Evolutionary conservation across 1,140 invertebrate species (phyloP), one percentile per base, ranked within the genome.

Genomic region (Plodia interpunctella): DNA sequence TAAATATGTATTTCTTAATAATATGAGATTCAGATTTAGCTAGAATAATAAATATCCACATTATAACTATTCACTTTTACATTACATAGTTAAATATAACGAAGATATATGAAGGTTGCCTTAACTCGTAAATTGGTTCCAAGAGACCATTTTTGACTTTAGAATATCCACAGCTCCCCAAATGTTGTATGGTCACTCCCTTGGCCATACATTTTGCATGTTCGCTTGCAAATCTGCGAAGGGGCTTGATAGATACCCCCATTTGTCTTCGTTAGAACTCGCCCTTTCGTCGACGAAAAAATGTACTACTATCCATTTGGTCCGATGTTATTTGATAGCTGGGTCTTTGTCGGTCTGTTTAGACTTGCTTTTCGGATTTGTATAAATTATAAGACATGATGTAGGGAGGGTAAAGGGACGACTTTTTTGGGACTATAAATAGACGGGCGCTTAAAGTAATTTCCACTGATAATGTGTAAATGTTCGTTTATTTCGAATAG

Each of bases 251-350:
- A 59, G 52, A 66, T 62, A 54, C n/a, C 51, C 15, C 35, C 50
- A 57, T 66, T 57, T 61, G 55, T 66, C 63, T 62, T 62, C 63
- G 63, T 66, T 66, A 62, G 21, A 25, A 35, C 11, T 35, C 50
- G 35, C 8, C 53, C 30, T 53, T 8, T 53, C 19, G 51, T 53
- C 51, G 51, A 20, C 51, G n/a, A 53, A 53, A 21, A 53, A 53
- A 25, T 53, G 19, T n/a, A 44, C 38, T 15, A 44, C 38, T 44
- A 44, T 44, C 38, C 38, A 44, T 44, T 44, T 44, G 3, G 38
- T 44, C 38, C 13, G 38, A 44, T 17, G 13, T 44, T 44, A 44
- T 44, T 15, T n/a, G 38, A n/a, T 44, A 2, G 30, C 38, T 15
- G 38, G 38, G 13, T 15, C 38, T 17, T 17, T 44, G n/a, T 44